Conservation (phyloP, 2,113 vertebrate genomes). For the Prinia subflava region DNA sequence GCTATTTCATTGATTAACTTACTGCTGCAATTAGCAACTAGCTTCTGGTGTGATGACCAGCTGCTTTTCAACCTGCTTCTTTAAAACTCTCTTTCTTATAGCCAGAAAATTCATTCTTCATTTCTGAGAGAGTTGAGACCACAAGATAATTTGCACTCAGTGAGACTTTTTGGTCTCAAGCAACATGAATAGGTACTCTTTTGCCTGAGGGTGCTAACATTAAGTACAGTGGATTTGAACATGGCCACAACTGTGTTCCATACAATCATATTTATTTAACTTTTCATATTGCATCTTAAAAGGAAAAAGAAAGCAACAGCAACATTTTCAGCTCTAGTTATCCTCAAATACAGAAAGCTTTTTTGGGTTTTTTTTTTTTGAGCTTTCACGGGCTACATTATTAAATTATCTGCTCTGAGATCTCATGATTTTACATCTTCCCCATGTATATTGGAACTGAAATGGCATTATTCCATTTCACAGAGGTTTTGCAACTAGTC, state of each 20-base stretch:
- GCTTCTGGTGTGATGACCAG: constrained; percentile 44
- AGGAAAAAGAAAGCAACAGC: background rate
- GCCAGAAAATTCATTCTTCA: background rate
- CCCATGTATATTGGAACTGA: background rate
- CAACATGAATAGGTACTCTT: background rate
- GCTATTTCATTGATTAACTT: constrained; percentile 65
- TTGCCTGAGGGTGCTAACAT: background rate
- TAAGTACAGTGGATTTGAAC: background rate
- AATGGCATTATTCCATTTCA: background rate
- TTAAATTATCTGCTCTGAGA: background rate
- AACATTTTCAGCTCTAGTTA: constrained; percentile 28
- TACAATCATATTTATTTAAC: background rate
- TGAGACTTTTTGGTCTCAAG: background rate
- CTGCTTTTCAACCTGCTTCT: constrained; percentile 44
- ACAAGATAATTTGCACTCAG: background rate
- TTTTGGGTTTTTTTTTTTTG: background rate
- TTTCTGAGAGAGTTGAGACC: background rate
- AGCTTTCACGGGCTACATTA: background rate
- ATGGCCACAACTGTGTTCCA: background rate
- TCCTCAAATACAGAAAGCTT: background rate
- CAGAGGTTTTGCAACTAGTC: background rate
- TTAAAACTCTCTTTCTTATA: constrained; percentile 29
- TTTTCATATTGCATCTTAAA: background rate
- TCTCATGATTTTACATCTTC: background rate
- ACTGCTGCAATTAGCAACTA: constrained; percentile 54